These are phyloP conservation scores for Sternarchorhynchus goeldii DNA, from an alignment of 2,797 vertebrate species.

Conservation along the genomic window DNA sequence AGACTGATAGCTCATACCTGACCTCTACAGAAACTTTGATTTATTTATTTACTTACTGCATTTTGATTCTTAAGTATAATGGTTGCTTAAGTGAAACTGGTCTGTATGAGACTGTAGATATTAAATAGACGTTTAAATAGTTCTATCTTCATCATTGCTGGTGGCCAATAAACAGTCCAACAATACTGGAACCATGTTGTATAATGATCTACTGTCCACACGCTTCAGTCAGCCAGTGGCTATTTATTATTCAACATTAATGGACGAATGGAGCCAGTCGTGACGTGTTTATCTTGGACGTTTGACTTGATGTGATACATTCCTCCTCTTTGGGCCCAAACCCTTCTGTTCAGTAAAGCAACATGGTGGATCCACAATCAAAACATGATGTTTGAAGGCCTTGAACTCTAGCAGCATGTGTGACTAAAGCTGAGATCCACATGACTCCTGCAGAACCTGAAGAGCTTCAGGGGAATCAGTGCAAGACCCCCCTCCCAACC, in stretches of 20 bases:
- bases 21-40: too few relatives aligned
- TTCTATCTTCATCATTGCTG: slow-evolving; percentile 48
- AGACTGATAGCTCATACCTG: too few relatives aligned
- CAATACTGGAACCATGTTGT: too few relatives aligned
- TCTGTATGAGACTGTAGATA: slow-evolving; percentile 36
- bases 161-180: slow-evolving; percentile 50
- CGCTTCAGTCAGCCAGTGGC: slow-evolving; percentile 69
- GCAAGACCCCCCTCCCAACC: slow-evolving; percentile 67
- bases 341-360: slow-evolving; percentile 52
- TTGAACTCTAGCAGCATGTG: slow-evolving; percentile 13
- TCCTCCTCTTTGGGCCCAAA: slow-evolving; percentile 59
- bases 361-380: slow-evolving; percentile 28
- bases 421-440: slow-evolving; percentile 17
- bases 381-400: slow-evolving; percentile 46
- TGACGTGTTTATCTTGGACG: slow-evolving; percentile 74
- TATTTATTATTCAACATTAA: slow-evolving; percentile 79
- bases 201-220: slow-evolving; percentile 46
- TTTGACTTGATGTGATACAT: slow-evolving; percentile 72
- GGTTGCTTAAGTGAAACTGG: not conserved
- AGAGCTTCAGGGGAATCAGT: slow-evolving; percentile 29
- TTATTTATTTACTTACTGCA: too few relatives aligned
- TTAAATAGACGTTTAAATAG: slow-evolving; percentile 62
- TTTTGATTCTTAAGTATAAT: not conserved
- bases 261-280: slow-evolving; percentile 71
- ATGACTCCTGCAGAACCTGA: slow-evolving; percentile 48